These are phyloP conservation scores for Tapirus indicus DNA, from an alignment of 2,797 vertebrate genomes.

Conservation along the genomic window DNA sequence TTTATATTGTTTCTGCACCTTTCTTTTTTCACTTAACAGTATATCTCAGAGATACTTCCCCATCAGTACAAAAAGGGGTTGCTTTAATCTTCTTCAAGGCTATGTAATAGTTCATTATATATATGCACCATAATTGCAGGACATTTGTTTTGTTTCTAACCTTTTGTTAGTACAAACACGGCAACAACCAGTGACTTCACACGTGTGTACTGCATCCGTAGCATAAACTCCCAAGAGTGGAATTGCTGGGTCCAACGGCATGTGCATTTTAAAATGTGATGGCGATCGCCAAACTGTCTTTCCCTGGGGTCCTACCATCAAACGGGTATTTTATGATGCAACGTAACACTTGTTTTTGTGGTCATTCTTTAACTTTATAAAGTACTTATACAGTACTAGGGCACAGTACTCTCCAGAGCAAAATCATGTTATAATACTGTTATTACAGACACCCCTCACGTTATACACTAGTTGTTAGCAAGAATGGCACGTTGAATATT, in stretches of 20 bases:
- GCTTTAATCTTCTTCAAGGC: slow-evolving; percentile 1
- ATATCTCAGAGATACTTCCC: background rate
- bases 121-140: background rate
- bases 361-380: background rate
- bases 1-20: slow-evolving; percentile 41
- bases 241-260: background rate
- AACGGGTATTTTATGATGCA: background rate
- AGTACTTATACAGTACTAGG: background rate
- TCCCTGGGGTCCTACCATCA: background rate
- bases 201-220: background rate
- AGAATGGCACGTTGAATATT: background rate
- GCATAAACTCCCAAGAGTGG: background rate
- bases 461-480: slow-evolving; percentile 5
- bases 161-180: background rate
- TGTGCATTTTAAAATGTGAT: slow-evolving; percentile 2
- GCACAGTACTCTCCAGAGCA: background rate
- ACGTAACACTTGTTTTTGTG: background rate
- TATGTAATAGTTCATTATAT: background rate
- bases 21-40: background rate
- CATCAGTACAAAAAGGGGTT: background rate
- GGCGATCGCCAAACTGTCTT: background rate
- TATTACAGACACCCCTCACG: background rate
- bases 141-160: background rate
- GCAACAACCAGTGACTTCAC: background rate
- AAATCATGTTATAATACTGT: background rate